Percentiles rank a stretch among this genome's conserved stretches.
phyloP scores from a whole-genome alignment of 1,140 invertebrate genomes.

The Hypothenemus hampei region DNA sequence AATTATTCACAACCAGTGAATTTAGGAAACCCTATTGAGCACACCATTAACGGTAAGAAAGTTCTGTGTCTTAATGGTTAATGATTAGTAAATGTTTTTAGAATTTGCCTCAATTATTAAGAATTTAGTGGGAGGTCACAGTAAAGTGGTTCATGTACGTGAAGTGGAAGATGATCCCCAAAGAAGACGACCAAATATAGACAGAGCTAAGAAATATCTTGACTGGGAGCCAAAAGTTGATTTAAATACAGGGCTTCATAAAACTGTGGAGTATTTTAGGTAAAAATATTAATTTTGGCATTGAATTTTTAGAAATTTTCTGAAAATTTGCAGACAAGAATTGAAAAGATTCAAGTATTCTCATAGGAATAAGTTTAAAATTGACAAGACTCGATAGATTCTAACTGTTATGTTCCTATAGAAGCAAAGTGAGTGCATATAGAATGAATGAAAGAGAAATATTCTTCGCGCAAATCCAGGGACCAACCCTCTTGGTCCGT shows the following conservation, averaged over 20 bases:
- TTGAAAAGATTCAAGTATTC: slow-evolving; percentile 58
- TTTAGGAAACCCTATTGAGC: slow-evolving; percentile 96
- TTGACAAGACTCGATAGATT: slow-evolving; percentile 22
- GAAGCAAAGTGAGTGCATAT: no score
- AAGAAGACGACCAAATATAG: slow-evolving; percentile 88
- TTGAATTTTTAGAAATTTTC: not conserved
- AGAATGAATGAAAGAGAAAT: no score
- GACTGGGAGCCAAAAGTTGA: slow-evolving; percentile 93
- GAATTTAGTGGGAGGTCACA: slow-evolving; percentile 76
- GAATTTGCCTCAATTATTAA: slow-evolving; percentile 94
- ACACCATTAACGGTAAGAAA: slow-evolving; percentile 80
- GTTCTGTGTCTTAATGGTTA: not conserved
- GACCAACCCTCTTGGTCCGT: no score
- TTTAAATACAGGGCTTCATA: slow-evolving; percentile 75
- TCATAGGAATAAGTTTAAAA: slow-evolving; percentile 32
- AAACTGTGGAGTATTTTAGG: slow-evolving; percentile 86
- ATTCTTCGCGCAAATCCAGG: no score
- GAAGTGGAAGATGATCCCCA: slow-evolving; percentile 95
- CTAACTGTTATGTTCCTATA: not conserved
- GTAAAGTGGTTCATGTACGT: slow-evolving; percentile 74
- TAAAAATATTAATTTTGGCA: no score
- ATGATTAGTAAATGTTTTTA: slow-evolving; percentile 44
- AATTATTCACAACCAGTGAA: slow-evolving; percentile 94
- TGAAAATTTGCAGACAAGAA: slow-evolving; percentile 66
- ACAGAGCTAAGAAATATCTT: slow-evolving; percentile 75